Evolutionary conservation across 2,113 vertebrate species (phyloP), one percentile per base, ranked within the genome.

Genomic region (Emberiza fucata): DNA sequence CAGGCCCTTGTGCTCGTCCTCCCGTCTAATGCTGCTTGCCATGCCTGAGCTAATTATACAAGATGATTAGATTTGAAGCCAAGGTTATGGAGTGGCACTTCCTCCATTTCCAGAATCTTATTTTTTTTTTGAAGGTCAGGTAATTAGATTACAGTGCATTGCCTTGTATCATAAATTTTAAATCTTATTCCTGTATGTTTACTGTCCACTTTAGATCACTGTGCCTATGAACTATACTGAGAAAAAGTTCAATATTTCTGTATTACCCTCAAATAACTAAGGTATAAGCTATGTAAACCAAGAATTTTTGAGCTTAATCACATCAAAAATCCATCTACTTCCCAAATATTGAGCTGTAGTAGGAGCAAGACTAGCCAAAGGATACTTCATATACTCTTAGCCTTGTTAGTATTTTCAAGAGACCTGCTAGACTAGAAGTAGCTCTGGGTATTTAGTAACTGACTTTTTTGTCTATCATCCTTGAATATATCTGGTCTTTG

Each of bases 1-100:
- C 37, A 3, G 68, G 35, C 15, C 11, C 12, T 44, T 15, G 14
- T 0, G 1, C 31, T 39, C 2, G 0, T 40, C 45, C n/a, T 78
- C 21, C 16, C 4, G 1, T 9, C 14, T 12, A 4, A 11, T 2
- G 12, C 42, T 66, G 0, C 68, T 51, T 47, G 29, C 40, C 25
- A 0, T 56, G n/a, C 31, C 61, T 21, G 5, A 29, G 20, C 21
- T 59, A 28, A 13, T 8, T 44, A 13, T 39, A 29, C 28, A 11
- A 13, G 9, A 12, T 68, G 35, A 53, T 60, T 48, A 40, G 37
- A 72, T 80, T 33, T 57, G 70, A 71, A 76, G n/a, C 31, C 7
- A 25, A 20, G 39, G 27, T 65, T 76, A n/a, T 31, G 71, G 65
- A 61, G 48, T 37, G 21, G 24, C 37, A 23, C 37, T 77, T 92